A percentile compares a stretch with the other conserved stretches of the same genome.
phyloP scores from a whole-genome alignment of 23 tunicate genomes.

The Trididemnum nubilum region DNA sequence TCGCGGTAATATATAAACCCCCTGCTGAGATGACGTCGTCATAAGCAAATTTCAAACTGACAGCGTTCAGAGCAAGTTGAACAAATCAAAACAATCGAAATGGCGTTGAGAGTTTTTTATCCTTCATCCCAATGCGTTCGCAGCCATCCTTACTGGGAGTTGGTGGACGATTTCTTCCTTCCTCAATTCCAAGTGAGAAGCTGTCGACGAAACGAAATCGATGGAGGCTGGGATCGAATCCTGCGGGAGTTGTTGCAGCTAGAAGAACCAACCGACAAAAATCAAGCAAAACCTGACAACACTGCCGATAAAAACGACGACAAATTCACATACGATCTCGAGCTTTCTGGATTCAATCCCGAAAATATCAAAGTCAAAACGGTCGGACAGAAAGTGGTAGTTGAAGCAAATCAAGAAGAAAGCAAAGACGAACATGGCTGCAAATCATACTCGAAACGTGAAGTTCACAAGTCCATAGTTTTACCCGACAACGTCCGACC shows the following conservation, averaged over 20 bases:
- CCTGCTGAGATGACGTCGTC: not conserved
- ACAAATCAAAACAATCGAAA: no score
- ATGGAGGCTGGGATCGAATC: constrained; percentile 1
- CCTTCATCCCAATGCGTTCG: not conserved
- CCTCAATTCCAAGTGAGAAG: not conserved
- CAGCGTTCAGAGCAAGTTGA: no score
- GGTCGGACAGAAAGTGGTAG: constrained; percentile 20
- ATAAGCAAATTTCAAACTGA: not conserved
- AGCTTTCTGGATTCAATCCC: constrained; percentile 29
- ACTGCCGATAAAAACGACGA: not conserved
- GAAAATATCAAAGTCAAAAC: constrained; percentile 30
- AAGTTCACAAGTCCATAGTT: constrained; percentile 24
- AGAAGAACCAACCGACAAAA: not conserved
- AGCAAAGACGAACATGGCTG: not conserved
- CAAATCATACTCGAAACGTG: constrained; percentile 25
- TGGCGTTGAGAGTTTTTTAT: constrained; percentile 9
- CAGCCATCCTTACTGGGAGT: not conserved
- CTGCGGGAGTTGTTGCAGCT: not conserved
- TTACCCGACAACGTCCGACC: constrained; percentile 34
- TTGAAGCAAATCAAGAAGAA: constrained; percentile 27
- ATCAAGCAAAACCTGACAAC: not conserved
- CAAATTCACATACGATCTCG: not conserved
- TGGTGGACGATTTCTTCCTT: not conserved
- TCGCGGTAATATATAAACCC: constrained; percentile 2
- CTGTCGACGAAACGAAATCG: not conserved